Base-by-base conservation (phyloP, 2,888 invertebrate species). In the Cephus nigrinus region DNA sequence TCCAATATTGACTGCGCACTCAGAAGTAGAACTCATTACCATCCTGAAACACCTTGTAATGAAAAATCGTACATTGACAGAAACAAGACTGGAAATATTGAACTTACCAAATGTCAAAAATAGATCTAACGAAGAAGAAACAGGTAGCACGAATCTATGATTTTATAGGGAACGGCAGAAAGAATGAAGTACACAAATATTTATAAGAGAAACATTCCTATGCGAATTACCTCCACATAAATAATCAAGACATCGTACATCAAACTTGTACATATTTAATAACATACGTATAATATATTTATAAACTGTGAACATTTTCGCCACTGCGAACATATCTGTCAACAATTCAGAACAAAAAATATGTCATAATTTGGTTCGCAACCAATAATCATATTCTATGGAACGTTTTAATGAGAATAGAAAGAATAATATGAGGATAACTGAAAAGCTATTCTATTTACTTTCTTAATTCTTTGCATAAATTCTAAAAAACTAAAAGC, bases 21-120 rank as follows among this genome's bases (percentile, higher is more conserved):
- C 83, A 3, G 89, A 89, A 75, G 68, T 79, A 23, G 90, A 90
- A 35, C 80, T 89, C 35, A 78, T 80, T 30, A 82, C 84, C 2
- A 80, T 82, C 34, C 75, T 88, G 30, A 83, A 81, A 74, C 82
- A 83, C 69, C 12, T 78, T 12, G 72, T 68, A 31, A 75, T 34
- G 30, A 35, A 34, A 31, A 78, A 73, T 72, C 55, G 33, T 30
- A 23, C 72, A 12, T 33, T 33, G 32, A 34, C 36, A 32, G 75
- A 78, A 23, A 75, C 75, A 30, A 75, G 71, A 73, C 75, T 78
- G 75, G 75, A 78, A 32, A 78, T 78, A 71, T 36, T 34, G 34
- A 40, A 75, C 74, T 33, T 71, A 35, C 11, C 75, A 23, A 75
- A 75, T 33, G n/a, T 34, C 30, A 68, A 15, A 23, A 69, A 35